Evolutionary conservation across 1,140 invertebrate species (phyloP).

Genomic region (Philaenus spumarius): DNA sequence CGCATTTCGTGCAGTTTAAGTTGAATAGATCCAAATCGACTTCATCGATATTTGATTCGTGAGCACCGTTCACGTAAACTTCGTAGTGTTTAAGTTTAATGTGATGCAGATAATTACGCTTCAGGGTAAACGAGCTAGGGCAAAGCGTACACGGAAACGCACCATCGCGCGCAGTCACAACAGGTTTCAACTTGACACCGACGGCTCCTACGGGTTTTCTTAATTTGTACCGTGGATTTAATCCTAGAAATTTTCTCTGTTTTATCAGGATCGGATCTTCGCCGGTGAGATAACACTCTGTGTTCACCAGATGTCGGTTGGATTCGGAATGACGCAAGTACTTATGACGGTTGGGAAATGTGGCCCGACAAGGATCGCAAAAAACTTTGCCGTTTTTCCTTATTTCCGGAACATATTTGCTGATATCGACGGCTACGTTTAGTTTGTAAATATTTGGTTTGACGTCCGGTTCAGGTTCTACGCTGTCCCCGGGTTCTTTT

Average conservation of each 20-base stretch:
- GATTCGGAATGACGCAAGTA: slow-evolving; percentile 31
- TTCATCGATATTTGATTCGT: too few relatives aligned
- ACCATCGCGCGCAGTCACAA: background rate
- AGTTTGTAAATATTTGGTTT: background rate
- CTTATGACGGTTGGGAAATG: slow-evolving; percentile 31
- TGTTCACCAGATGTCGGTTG: slow-evolving; percentile 19
- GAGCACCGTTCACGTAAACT: too few relatives aligned
- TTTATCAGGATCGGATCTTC: background rate
- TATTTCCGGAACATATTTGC: slow-evolving; percentile 10
- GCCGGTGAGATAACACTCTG: slow-evolving; percentile 7
- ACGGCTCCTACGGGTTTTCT: too few relatives aligned
- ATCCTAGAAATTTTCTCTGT: background rate
- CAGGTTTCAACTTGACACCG: too few relatives aligned
- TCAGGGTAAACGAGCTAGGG: background rate
- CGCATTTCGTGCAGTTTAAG: too few relatives aligned
- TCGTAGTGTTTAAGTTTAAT: too few relatives aligned
- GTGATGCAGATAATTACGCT: background rate
- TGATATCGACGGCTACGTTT: slow-evolving; percentile 24
- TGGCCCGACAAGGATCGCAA: slow-evolving; percentile 34
- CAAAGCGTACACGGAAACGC: background rate
- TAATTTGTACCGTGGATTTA: too few relatives aligned
- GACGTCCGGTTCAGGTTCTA: background rate
- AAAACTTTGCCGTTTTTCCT: slow-evolving; percentile 20
- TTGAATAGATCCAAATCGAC: too few relatives aligned
- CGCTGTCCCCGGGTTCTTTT: slow-evolving; percentile 25